phyloP scores from a whole-genome alignment of 2,888 invertebrate genomes.

The Ypsolopha scabrella region DNA sequence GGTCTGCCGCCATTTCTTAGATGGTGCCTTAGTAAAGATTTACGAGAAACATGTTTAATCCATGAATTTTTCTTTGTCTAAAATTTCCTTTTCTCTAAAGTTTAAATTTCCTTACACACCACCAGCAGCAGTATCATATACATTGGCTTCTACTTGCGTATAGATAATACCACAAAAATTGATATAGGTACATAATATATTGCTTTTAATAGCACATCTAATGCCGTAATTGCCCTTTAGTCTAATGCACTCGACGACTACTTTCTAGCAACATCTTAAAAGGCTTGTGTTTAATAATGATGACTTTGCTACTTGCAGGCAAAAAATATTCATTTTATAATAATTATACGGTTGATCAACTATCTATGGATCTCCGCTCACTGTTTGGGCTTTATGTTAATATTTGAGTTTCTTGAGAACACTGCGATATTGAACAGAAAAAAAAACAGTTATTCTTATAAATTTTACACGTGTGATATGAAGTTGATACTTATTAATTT shows the following conservation, averaged over 20 bases:
- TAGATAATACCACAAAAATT: too few relatives aligned
- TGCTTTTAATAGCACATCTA: conserved; percentile 22
- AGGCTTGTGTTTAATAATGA: conserved; percentile 57
- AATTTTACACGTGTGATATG: too few relatives aligned
- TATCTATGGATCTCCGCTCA: conserved; percentile 24
- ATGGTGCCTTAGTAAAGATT: too few relatives aligned
- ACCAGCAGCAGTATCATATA: too few relatives aligned
- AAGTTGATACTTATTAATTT: too few relatives aligned
- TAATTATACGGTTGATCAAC: conserved; percentile 47
- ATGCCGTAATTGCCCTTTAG: conserved; percentile 30
- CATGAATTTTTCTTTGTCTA: too few relatives aligned
- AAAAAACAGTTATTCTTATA: too few relatives aligned
- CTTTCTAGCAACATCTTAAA: conserved; percentile 35
- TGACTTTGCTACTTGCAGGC: conserved; percentile 42
- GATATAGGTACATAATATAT: conserved; percentile 7
- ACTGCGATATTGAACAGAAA: background rate
- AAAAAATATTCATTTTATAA: conserved; percentile 49
- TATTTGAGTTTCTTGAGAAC: background rate
- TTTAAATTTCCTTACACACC: too few relatives aligned
- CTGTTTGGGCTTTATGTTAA: conserved; percentile 9
- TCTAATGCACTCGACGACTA: conserved; percentile 21
- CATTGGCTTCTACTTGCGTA: too few relatives aligned
- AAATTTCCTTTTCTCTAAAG: too few relatives aligned
- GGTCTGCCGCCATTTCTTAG: too few relatives aligned
- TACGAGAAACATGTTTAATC: too few relatives aligned